Evolutionary conservation across 2,888 invertebrate species (phyloP), one percentile per base, ranked within the genome.

Genomic region (Oscheius sp.): DNA sequence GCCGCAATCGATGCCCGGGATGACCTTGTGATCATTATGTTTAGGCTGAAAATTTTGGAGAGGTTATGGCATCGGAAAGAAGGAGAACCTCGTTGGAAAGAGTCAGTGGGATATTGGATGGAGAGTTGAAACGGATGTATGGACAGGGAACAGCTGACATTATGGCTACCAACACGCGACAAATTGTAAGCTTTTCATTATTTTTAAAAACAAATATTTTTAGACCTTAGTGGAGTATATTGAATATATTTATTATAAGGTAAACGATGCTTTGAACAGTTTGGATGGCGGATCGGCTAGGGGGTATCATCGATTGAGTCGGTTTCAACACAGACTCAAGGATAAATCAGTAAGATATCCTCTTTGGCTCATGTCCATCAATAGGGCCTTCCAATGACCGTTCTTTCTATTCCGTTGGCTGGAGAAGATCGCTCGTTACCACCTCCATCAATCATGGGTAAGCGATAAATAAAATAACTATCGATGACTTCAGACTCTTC

Each of bases 21-120:
- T 38, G 33, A 49, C 45, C 33, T 49, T 63, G 41, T 49, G 36
- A 41, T 57, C 41, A 24, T 38, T 57, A 62, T 49, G 8, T 75
- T 50, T 63, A 80, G 76, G 76, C 80, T 0, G 80, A 80, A 36
- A 80, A 80, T 50, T 78, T 78, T 20, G 77, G 73, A 9, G 80
- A 80, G 54, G 72, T 78, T 8, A 76, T 78, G 71, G 67, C 71
- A 22, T 67, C 71, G 2, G 74, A 73, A 0, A 66, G 80, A 28
- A 68, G 80, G 14, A 68, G 73, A 49, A 63, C 68, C 36, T 57
- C 74, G 38, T 47, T 80, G 24, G 70, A 70, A 5, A 61, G 80
- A 45, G 67, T 80, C 12, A 67, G 65, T 4, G 59, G 56, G 9
- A 51, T 72, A 0, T 57, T 80, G 20, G 75, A 78, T 41, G 56